Conservation (phyloP, 2,888 invertebrate genomes). For the Melipona bicolor region DNA sequence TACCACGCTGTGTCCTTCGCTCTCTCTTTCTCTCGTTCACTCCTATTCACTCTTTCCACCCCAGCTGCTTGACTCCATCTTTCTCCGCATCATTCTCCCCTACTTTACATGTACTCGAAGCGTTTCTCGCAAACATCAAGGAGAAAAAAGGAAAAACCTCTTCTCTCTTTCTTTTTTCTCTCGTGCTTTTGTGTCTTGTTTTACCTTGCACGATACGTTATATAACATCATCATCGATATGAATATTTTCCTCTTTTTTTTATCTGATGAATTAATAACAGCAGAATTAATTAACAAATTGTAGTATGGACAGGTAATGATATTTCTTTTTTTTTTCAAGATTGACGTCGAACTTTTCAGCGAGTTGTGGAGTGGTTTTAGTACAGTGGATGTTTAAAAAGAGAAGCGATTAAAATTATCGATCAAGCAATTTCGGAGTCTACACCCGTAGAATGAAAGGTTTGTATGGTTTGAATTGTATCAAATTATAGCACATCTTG, state of each 20-base stretch:
- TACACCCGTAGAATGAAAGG: background rate
- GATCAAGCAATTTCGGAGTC: background rate
- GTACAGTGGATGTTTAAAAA: background rate
- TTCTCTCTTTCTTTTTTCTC: background rate
- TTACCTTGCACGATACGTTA: constrained; percentile 17
- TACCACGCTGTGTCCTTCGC: background rate
- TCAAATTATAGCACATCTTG: background rate
- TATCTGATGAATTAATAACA: background rate
- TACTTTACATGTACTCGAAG: constrained; percentile 39
- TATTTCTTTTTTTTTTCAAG: background rate
- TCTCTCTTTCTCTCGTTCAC: background rate
- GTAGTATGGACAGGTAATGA: background rate
- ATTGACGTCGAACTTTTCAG: background rate
- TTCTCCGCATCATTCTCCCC: background rate
- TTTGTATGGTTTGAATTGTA: background rate
- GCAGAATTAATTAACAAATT: background rate
- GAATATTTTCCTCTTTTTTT: background rate
- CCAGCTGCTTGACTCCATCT: background rate
- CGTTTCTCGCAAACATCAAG: constrained; percentile 15
- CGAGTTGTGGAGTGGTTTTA: background rate
- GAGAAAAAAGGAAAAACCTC: background rate
- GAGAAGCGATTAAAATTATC: background rate
- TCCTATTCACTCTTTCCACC: background rate
- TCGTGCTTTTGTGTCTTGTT: constrained; percentile 7
- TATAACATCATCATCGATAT: constrained; percentile 19